A percentile compares a stretch with the other conserved stretches of the same genome.
These are phyloP conservation scores for Girardinus metallicus DNA, from an alignment of 2,797 vertebrate species.

Conservation along the genomic window DNA sequence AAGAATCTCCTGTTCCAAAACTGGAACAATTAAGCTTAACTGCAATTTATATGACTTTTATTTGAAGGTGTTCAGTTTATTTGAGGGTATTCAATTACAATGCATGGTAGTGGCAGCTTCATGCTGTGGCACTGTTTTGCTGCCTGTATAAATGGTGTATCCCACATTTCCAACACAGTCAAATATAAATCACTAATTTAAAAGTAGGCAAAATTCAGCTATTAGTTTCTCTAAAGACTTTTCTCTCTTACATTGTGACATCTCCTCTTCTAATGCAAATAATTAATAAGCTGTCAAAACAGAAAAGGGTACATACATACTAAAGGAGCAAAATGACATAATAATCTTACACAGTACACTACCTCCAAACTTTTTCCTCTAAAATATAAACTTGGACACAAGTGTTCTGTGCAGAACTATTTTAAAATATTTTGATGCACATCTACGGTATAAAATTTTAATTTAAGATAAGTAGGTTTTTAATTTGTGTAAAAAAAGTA, in stretches of 20 bases:
- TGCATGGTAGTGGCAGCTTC: not conserved
- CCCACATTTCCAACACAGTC: not conserved
- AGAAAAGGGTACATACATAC: not conserved
- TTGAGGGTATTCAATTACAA: not conserved
- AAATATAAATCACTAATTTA: not conserved
- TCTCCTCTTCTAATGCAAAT: not conserved
- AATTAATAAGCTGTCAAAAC: not conserved
- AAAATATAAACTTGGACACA: not conserved
- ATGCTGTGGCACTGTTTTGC: not conserved
- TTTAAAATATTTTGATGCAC: not conserved
- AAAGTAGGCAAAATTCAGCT: not conserved
- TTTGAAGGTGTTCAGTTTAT: not conserved
- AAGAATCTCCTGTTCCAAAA: not conserved
- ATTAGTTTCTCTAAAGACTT: not conserved
- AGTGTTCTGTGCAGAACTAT: not conserved
- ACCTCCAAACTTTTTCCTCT: not conserved
- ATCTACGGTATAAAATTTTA: fast-evolving
- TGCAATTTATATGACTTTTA: not conserved
- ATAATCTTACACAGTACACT: not conserved
- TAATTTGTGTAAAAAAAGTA: not conserved
- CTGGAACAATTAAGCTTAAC: not conserved
- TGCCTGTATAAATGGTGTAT: not conserved
- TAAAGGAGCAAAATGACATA: not conserved
- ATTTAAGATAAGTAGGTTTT: not conserved
- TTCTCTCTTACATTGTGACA: not conserved